Conservation (phyloP, 2,113 vertebrate species). For the Tetrax tetrax region DNA sequence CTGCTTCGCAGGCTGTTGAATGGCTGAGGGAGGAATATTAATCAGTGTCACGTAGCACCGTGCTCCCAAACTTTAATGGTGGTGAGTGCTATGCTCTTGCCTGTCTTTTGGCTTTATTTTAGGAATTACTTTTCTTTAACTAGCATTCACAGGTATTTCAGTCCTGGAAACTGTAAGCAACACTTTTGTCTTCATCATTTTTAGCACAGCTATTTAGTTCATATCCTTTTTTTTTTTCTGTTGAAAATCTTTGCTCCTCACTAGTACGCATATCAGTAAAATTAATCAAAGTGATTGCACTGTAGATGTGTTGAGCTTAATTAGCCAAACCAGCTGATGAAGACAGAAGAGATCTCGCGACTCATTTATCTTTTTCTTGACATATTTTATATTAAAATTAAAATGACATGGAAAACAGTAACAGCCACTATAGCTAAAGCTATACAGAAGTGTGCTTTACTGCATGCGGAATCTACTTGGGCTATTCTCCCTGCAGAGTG, state of each 20-base stretch:
- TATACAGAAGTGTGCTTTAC: neutral
- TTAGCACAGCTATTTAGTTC: neutral
- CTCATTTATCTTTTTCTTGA: conserved; percentile 22
- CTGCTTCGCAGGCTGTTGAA: conserved; percentile 27
- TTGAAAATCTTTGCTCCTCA: neutral
- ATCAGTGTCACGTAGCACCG: neutral
- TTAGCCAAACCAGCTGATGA: conserved; percentile 26
- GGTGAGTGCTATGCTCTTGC: neutral
- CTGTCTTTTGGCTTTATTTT: neutral
- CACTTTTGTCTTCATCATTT: neutral
- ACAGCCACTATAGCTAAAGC: neutral
- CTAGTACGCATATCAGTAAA: neutral
- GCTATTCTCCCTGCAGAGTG: neutral
- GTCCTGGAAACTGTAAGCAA: neutral
- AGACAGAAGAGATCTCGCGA: neutral
- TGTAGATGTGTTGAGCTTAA: neutral
- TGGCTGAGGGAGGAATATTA: conserved; percentile 49
- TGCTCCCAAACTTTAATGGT: neutral
- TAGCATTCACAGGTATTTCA: conserved; percentile 2
- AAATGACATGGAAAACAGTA: neutral
- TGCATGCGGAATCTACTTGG: neutral
- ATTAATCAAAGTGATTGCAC: conserved; percentile 21
- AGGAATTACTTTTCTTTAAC: neutral
- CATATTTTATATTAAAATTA: neutral
- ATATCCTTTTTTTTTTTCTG: neutral